Percentiles rank a stretch among this genome's conserved stretches.
phyloP scores from a whole-genome alignment of 2,113 vertebrate genomes.

The Salvator merianae region DNA sequence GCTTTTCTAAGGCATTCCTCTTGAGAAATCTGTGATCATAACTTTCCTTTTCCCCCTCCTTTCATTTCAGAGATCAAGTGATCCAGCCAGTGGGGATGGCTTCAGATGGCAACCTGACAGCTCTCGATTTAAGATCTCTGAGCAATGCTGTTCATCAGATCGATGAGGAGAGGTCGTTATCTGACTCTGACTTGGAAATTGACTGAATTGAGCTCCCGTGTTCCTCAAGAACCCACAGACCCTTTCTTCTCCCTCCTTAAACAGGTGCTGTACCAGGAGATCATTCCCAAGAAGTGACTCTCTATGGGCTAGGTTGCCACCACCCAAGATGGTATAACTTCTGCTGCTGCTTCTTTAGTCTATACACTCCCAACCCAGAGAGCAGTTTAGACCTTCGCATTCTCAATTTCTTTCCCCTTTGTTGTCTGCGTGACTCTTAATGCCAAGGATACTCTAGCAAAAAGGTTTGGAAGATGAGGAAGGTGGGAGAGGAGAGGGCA shows the following conservation, averaged over 20 bases:
- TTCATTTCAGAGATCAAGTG: slow-evolving; percentile 76
- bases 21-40: not conserved
- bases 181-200: slow-evolving; percentile 77
- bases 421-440: slow-evolving; percentile 35
- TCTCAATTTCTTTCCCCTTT: slow-evolving; percentile 20
- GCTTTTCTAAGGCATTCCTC: not conserved
- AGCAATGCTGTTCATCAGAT: slow-evolving; percentile 75
- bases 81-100: slow-evolving; percentile 92
- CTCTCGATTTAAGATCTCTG: slow-evolving; percentile 83
- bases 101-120: slow-evolving; percentile 83
- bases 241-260: slow-evolving; percentile 27
- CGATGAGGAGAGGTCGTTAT: slow-evolving; percentile 71
- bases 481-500: not conserved
- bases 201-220: slow-evolving; percentile 65
- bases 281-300: not conserved
- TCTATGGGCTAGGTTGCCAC: slow-evolving; percentile 19
- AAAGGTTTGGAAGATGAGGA: slow-evolving; percentile 16
- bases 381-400: not conserved
- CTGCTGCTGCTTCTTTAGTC: slow-evolving; percentile 41
- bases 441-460: slow-evolving; percentile 44
- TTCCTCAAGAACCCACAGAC: not conserved
- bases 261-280: slow-evolving; percentile 59
- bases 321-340: slow-evolving; percentile 6
- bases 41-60: not conserved
- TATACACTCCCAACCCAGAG: slow-evolving; percentile 27